phyloP scores from a whole-genome alignment of 1,140 invertebrate genomes.

The Centruroides vittatus region DNA sequence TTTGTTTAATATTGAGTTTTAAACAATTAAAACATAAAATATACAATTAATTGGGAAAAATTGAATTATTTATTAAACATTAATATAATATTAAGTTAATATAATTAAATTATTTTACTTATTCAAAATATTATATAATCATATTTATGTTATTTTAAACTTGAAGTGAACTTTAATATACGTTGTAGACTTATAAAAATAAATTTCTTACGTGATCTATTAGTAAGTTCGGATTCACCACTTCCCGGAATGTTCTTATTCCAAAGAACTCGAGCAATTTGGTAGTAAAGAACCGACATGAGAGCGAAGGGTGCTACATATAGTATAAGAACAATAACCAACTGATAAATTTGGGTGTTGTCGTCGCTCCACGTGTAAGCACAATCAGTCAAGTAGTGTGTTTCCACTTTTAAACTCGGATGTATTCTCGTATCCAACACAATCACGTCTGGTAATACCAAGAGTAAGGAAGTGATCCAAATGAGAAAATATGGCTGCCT shows the following conservation, averaged over 20 bases:
- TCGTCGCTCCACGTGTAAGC: constrained; percentile 45
- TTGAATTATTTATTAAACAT: too few species aligned
- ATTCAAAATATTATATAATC: too few species aligned
- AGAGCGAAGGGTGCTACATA: constrained; percentile 11
- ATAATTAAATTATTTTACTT: too few species aligned
- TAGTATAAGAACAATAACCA: constrained; percentile 6
- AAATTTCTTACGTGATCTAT: too few species aligned
- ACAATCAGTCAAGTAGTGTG: constrained; percentile 57
- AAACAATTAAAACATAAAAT: too few species aligned
- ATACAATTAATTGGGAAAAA: too few species aligned
- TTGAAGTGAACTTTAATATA: too few species aligned
- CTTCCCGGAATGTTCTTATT: constrained; percentile 7
- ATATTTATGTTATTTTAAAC: too few species aligned
- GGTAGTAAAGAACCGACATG: constrained; percentile 9
- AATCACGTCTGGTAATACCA: constrained; percentile 35
- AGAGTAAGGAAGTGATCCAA: constrained; percentile 57
- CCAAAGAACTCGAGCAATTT: constrained; percentile 12
- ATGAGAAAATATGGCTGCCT: constrained; percentile 68
- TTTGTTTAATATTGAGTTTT: too few species aligned
- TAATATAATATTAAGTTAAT: too few species aligned
- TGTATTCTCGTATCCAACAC: constrained; percentile 42
- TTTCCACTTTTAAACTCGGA: constrained; percentile 32
- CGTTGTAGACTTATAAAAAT: too few species aligned
- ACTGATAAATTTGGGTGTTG: constrained; percentile 20
- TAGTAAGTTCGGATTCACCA: too few species aligned